Conservation (phyloP, 2,113 vertebrate species). For the Notothenia coriiceps region DNA sequence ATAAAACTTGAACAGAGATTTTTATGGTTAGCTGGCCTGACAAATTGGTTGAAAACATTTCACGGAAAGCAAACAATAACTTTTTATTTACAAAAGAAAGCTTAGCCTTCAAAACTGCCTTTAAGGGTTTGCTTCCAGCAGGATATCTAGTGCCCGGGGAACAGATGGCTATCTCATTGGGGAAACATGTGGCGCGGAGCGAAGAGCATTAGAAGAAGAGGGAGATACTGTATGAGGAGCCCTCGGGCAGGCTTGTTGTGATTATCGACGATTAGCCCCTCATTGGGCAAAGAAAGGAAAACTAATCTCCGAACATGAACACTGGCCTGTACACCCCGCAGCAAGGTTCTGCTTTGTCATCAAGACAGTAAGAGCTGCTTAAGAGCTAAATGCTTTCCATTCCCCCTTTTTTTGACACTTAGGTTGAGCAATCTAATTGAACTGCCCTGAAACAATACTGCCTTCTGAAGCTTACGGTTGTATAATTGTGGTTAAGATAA, state of each 20-base stretch:
- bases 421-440: slow-evolving; percentile 9
- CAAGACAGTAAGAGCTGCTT: slow-evolving; percentile 21
- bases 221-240: slow-evolving; percentile 5
- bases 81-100: slow-evolving; percentile 10
- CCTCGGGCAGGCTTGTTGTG: slow-evolving; percentile 47
- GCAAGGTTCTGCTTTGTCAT: slow-evolving; percentile 63
- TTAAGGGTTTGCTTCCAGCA: slow-evolving; percentile 6
- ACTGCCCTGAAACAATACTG: slow-evolving; percentile 2
- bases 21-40: slow-evolving; percentile 32
- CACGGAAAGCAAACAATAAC: not conserved
- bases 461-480: not conserved
- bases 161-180: slow-evolving; percentile 64
- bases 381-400: slow-evolving; percentile 32
- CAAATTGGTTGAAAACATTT: slow-evolving; percentile 45
- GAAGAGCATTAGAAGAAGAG: slow-evolving; percentile 22
- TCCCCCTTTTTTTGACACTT: slow-evolving; percentile 21
- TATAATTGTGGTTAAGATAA: not conserved
- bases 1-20: slow-evolving; percentile 28
- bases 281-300: slow-evolving; percentile 49
- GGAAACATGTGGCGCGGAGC: slow-evolving; percentile 23
- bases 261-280: slow-evolving; percentile 72
- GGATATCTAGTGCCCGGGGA: slow-evolving; percentile 17
- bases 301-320: slow-evolving; percentile 43
- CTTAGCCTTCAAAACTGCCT: not conserved
- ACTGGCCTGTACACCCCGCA: slow-evolving; percentile 36